Conservation (phyloP, 2,113 vertebrate species). For the Oncorhynchus clarkii region DNA sequence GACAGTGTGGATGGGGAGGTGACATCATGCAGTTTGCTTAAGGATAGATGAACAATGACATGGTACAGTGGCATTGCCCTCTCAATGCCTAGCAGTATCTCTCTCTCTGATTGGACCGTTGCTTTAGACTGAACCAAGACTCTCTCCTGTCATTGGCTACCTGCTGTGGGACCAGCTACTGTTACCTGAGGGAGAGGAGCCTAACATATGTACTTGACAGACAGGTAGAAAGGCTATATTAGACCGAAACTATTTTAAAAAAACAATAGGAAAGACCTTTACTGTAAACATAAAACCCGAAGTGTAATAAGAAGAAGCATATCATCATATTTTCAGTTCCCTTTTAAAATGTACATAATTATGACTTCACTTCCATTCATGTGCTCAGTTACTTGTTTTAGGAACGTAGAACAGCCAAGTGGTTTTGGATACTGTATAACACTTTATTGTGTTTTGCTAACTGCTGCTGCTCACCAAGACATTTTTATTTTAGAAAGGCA, state of each 20-base stretch:
- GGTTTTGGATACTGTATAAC: too few species aligned
- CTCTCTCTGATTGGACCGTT: conserved; percentile 9
- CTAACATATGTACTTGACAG: conserved; percentile 20
- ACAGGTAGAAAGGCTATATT: conserved; percentile 28
- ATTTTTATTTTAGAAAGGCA: conserved; percentile 63
- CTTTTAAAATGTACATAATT: background rate
- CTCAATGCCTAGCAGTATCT: background rate
- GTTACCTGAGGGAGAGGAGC: conserved; percentile 53
- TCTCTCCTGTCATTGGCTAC: conserved; percentile 33
- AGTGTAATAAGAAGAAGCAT: conserved; percentile 2
- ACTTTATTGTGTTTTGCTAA: too few species aligned
- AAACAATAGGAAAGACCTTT: background rate
- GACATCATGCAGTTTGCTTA: background rate
- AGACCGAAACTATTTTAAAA: background rate
- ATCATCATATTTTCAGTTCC: background rate
- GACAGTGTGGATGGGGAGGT: conserved; percentile 30
- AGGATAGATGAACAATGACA: conserved; percentile 15
- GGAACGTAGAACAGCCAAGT: too few species aligned
- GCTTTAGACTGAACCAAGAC: conserved; percentile 35
- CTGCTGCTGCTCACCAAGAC: conserved; percentile 18
- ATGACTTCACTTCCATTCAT: too few species aligned
- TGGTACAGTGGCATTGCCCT: background rate
- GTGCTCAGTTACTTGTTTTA: background rate
- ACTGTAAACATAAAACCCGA: conserved; percentile 6
- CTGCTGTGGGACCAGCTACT: conserved; percentile 9